A percentile compares a stretch with the other conserved stretches of the same genome.
Conservation (phyloP, 2,888 invertebrate genomes). For the Trilocha varians region DNA sequence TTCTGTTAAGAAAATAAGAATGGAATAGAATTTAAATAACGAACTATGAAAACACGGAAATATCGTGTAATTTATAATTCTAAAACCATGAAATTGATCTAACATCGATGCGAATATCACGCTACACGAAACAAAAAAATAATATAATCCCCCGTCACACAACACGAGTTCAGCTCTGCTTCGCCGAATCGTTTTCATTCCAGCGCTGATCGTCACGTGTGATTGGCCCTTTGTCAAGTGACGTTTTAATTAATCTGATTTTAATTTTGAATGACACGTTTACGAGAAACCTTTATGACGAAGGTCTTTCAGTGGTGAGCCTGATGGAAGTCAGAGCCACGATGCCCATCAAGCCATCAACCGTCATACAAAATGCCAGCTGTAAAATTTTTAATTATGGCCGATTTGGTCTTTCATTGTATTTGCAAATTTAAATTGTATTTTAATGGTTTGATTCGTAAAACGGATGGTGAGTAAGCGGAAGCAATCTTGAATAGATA, state of each 20-base stretch:
- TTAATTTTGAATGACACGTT: constrained; percentile 43
- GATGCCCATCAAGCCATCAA: neutral
- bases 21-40: no score
- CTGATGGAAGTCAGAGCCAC: neutral
- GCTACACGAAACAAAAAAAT: no score
- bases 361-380: neutral
- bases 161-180: constrained; percentile 2
- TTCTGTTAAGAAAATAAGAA: no score
- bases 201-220: constrained; percentile 47
- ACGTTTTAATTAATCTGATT: constrained; percentile 62
- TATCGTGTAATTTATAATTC: no score
- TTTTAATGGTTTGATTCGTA: no score
- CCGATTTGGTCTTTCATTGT: no score
- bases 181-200: constrained; percentile 18
- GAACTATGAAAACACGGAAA: neutral
- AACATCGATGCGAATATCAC: no score
- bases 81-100: no score
- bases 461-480: no score
- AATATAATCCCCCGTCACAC: neutral
- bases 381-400: neutral
- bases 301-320: constrained; percentile 25
- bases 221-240: constrained; percentile 45
- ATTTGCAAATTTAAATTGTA: no score
- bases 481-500: no score
- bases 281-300: constrained; percentile 39